A percentile compares a stretch with the other conserved stretches of the same genome.
phyloP scores from a whole-genome alignment of 1,140 invertebrate species.

The Saxidomus purpurata region DNA sequence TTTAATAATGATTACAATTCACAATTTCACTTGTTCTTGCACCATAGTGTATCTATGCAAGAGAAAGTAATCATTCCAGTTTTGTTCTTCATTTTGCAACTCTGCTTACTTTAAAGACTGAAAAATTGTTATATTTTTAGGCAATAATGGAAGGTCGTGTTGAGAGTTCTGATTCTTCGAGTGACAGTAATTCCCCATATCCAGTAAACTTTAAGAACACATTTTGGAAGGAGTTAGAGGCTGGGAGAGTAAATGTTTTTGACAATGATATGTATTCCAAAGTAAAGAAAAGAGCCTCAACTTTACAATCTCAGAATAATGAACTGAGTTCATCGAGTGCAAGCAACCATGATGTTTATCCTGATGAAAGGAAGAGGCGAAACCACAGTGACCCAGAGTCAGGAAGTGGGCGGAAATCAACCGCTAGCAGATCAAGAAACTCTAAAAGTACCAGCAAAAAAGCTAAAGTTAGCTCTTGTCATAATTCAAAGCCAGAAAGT shows the following conservation, averaged over 20 bases:
- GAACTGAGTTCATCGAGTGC: neutral
- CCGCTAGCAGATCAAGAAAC: neutral
- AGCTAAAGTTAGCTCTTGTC: constrained; percentile 24
- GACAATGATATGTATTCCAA: constrained; percentile 84
- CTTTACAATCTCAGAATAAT: neutral
- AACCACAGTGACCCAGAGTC: constrained; percentile 58
- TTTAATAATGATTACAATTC: no score
- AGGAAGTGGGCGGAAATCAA: neutral
- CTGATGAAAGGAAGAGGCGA: constrained; percentile 66
- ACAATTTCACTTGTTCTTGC: no score
- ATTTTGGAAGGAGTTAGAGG: constrained; percentile 85
- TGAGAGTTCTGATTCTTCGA: constrained; percentile 59
- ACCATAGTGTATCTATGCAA: no score
- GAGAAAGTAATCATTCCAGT: no score
- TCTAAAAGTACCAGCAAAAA: constrained; percentile 28
- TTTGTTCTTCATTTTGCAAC: no score
- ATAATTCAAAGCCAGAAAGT: neutral
- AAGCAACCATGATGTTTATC: neutral
- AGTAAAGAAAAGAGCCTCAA: constrained; percentile 71
- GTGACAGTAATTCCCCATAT: constrained; percentile 45
- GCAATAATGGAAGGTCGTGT: constrained; percentile 75
- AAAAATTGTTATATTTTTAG: constrained; percentile 56
- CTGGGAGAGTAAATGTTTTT: constrained; percentile 81
- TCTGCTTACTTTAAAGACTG: neutral
- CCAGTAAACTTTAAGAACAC: constrained; percentile 79